Percentiles rank a stretch among this genome's conserved stretches.
Evolutionary conservation across 2,797 vertebrate genomes (phyloP).

Genomic region (Falco biarmicus): DNA sequence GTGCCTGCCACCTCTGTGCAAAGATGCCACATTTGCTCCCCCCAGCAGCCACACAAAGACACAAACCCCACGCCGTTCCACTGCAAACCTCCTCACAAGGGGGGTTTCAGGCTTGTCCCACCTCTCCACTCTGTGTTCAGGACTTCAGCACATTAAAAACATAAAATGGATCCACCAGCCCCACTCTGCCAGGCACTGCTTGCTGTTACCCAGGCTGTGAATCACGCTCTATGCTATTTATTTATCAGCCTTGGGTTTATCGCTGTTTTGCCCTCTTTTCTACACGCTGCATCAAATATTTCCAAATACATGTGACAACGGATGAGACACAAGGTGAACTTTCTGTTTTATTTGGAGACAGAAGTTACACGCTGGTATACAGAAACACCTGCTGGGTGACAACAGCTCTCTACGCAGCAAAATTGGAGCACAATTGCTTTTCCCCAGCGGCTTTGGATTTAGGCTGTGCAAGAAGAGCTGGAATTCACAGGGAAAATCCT

Average conservation of each 20-base stretch:
- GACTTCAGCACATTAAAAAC: fast-evolving
- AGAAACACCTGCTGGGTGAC: conserved; percentile 6
- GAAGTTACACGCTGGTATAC: neutral
- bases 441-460: neutral
- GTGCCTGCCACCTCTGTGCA: neutral
- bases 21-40: neutral
- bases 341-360: conserved; percentile 15
- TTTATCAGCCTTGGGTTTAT: neutral
- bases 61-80: neutral
- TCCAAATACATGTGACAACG: neutral
- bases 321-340: neutral
- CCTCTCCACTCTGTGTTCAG: fast-evolving
- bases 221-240: neutral
- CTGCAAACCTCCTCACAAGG: neutral
- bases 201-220: neutral
- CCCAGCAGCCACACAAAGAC: neutral
- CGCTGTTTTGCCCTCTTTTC: neutral
- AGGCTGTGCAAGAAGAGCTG: neutral
- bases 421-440: neutral
- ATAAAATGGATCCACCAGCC: neutral
- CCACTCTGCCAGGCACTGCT: neutral
- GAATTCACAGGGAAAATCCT: neutral
- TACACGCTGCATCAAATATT: neutral
- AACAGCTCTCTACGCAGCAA: neutral
- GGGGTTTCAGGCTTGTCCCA: neutral